phyloP scores from a whole-genome alignment of 2,797 vertebrate genomes.

The Enteromius radiatus region DNA sequence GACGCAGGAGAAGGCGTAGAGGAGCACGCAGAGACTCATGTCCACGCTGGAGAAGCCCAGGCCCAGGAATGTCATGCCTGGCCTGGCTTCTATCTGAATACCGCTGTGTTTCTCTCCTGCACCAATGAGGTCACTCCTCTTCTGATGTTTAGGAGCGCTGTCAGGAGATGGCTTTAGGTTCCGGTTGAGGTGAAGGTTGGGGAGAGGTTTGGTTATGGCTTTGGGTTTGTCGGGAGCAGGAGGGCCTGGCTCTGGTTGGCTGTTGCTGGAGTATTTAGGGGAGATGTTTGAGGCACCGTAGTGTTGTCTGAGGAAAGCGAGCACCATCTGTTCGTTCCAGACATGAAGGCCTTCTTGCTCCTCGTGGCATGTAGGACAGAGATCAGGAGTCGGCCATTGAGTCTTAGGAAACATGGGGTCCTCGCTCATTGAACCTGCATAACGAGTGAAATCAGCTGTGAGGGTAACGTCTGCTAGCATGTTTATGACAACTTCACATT shows the following conservation, averaged over 20 bases:
- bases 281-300: conserved; percentile 81
- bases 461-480: background rate
- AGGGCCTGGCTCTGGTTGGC: conserved; percentile 33
- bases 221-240: conserved; percentile 31
- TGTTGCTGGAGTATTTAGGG: conserved; percentile 67
- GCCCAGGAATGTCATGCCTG: conserved; percentile 77
- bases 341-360: conserved; percentile 83
- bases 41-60: conserved; percentile 91
- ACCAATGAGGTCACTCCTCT: conserved; percentile 2
- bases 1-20: conserved; percentile 87
- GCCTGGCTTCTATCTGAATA: conserved; percentile 56
- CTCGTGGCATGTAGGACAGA: conserved; percentile 89
- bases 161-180: conserved; percentile 42
- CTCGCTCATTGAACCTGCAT: conserved; percentile 86
- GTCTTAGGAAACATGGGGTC: conserved; percentile 91
- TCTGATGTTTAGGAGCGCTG: conserved; percentile 43
- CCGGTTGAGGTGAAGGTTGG: conserved; percentile 12
- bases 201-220: conserved; percentile 20
- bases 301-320: conserved; percentile 84
- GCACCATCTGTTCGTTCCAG: conserved; percentile 85
- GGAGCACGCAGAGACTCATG: conserved; percentile 93
- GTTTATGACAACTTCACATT: background rate
- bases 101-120: fast-evolving
- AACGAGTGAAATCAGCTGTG: background rate
- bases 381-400: conserved; percentile 87